Conservation (phyloP, 2,888 invertebrate genomes). For the Anarsia innoxiella region DNA sequence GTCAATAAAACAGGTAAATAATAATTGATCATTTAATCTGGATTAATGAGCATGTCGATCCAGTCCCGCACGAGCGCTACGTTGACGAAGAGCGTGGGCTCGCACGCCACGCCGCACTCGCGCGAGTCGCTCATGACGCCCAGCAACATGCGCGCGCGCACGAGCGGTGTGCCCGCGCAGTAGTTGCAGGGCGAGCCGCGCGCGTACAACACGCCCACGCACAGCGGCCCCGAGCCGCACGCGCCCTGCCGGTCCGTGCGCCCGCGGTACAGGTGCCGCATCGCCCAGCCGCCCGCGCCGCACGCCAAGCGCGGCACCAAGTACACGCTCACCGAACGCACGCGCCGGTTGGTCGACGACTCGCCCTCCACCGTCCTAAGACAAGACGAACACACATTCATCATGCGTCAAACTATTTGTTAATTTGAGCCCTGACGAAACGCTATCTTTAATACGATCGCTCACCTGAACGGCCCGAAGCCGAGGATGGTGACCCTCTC, state of each 20-base stretch:
- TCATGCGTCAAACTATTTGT: too few relatives aligned
- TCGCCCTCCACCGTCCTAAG: conserved; percentile 27
- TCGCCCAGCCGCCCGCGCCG: conserved; percentile 12
- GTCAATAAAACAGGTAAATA: neutral
- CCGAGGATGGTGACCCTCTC: conserved; percentile 44
- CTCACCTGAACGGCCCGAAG: conserved; percentile 47
- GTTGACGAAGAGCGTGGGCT: conserved; percentile 44
- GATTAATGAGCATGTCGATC: conserved; percentile 30
- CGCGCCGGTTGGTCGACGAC: conserved; percentile 19
- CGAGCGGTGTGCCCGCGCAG: conserved; percentile 53
- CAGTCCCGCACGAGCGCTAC: conserved; percentile 37
- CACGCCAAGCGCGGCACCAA: conserved; percentile 23
- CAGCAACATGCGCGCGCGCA: conserved; percentile 29
- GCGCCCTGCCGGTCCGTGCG: conserved; percentile 15
- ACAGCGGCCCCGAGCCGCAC: conserved; percentile 22
- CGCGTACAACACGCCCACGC: conserved; percentile 28
- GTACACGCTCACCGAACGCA: conserved; percentile 27
- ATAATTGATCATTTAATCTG: neutral
- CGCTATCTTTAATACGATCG: too few relatives aligned
- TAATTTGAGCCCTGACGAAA: too few relatives aligned
- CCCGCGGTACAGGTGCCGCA: conserved; percentile 14
- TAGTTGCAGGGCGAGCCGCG: conserved; percentile 37
- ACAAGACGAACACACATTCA: too few relatives aligned
- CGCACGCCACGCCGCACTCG: conserved; percentile 46
- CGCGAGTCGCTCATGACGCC: conserved; percentile 38